These are phyloP conservation scores for Clarias laeviceps DNA, from an alignment of 2,797 vertebrate genomes.

Conservation along the genomic window DNA sequence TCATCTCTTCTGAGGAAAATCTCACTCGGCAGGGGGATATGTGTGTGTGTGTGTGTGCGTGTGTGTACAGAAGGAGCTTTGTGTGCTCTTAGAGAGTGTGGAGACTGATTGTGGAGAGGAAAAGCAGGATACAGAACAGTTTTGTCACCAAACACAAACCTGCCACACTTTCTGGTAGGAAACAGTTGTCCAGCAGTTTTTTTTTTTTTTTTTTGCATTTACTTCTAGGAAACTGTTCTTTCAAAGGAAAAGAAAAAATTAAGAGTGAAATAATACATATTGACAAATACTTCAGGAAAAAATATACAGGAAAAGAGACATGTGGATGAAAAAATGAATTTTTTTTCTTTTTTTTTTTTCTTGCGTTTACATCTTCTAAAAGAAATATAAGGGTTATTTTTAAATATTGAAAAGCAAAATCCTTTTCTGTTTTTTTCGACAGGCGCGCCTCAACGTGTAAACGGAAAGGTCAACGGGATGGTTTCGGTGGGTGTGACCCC, in stretches of 20 bases:
- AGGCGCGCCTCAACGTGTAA: constrained; percentile 92
- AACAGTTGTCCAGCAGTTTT: not conserved
- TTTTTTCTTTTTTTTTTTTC: too few relatives aligned
- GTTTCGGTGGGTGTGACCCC: constrained; percentile 78
- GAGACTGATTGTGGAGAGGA: constrained; percentile 19
- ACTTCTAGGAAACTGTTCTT: not conserved
- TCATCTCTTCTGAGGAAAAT: constrained; percentile 46
- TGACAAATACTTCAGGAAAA: not conserved
- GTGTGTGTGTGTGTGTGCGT: not conserved
- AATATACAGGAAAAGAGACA: not conserved
- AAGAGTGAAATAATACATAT: not conserved
- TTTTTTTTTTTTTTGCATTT: not conserved
- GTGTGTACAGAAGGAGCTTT: constrained; percentile 52
- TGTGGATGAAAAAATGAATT: too few relatives aligned
- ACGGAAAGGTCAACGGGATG: constrained; percentile 88
- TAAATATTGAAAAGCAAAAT: not conserved
- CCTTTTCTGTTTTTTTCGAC: not conserved
- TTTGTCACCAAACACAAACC: constrained; percentile 29
- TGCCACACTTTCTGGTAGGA: constrained; percentile 36
- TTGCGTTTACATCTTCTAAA: not conserved
- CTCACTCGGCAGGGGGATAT: constrained; percentile 42
- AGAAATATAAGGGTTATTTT: too few relatives aligned
- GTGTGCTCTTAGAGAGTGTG: constrained; percentile 30
- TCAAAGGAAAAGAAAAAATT: not conserved
- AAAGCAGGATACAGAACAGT: not conserved